Evolutionary conservation across 2,888 invertebrate species (phyloP).

Genomic region (Coecobrya sp.): DNA sequence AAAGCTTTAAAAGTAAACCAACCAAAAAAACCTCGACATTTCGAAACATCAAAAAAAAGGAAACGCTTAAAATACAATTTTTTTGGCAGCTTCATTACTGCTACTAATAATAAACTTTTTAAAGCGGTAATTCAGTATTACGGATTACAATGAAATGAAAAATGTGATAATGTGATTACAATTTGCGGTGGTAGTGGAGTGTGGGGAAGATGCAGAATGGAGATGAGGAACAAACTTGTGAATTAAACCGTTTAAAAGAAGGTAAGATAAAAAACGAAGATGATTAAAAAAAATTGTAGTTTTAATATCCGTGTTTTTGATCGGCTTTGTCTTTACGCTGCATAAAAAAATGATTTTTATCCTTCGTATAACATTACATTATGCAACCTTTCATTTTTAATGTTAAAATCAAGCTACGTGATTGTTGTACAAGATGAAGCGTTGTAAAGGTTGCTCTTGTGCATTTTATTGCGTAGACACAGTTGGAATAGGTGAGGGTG

Average conservation of each 20-base stretch:
- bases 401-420: too few relatives aligned
- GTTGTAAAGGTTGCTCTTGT: too few relatives aligned
- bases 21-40: not conserved
- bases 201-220: not conserved
- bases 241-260: slow-evolving; percentile 5
- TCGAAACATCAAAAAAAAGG: not conserved
- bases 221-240: slow-evolving; percentile 23
- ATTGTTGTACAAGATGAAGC: too few relatives aligned
- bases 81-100: not conserved
- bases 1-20: not conserved
- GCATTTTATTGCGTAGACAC: too few relatives aligned
- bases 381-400: not conserved
- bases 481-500: not conserved
- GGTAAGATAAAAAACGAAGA: not conserved
- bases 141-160: not conserved
- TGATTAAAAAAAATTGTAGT: not conserved
- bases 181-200: not conserved
- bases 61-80: not conserved
- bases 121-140: not conserved
- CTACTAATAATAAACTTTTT: too few relatives aligned
- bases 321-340: not conserved
- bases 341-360: not conserved
- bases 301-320: not conserved
- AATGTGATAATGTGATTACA: not conserved
- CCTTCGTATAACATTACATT: slow-evolving; percentile 26